A percentile compares a stretch with the other conserved stretches of the same genome.
phyloP scores from a whole-genome alignment of 2,113 vertebrate species.

The Tupaia tana region DNA sequence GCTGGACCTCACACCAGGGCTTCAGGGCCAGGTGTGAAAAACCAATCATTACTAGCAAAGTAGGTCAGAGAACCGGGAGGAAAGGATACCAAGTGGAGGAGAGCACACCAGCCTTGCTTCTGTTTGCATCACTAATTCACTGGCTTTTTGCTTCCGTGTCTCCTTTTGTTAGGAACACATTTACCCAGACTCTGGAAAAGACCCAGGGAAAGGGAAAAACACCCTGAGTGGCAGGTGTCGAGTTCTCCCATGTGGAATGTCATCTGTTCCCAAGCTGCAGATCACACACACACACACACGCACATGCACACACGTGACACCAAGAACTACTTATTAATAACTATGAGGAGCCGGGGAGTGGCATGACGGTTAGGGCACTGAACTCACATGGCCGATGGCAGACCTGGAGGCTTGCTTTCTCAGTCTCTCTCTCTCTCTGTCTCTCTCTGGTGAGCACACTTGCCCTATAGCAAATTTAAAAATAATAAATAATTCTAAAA shows the following conservation, averaged over 20 bases:
- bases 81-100: background rate
- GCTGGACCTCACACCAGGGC: background rate
- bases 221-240: background rate
- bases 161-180: background rate
- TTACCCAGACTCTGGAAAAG: background rate
- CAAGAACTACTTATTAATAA: background rate
- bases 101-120: background rate
- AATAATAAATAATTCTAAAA: too few species aligned
- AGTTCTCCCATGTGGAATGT: background rate
- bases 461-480: too few species aligned
- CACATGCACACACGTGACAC: background rate
- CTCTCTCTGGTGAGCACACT: too few species aligned
- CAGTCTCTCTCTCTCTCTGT: too few species aligned
- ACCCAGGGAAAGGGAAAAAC: background rate
- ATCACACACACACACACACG: background rate
- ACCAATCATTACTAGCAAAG: background rate
- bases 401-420: too few species aligned
- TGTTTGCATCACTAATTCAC: background rate
- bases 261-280: background rate
- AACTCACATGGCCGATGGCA: too few species aligned
- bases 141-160: background rate
- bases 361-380: too few species aligned
- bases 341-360: too few species aligned
- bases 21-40: conserved; percentile 31
- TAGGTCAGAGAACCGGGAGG: background rate